These are phyloP conservation scores for Holothuria leucospilota DNA, from an alignment of 53 echinoderm and acorn worm species.

Conservation along the genomic window DNA sequence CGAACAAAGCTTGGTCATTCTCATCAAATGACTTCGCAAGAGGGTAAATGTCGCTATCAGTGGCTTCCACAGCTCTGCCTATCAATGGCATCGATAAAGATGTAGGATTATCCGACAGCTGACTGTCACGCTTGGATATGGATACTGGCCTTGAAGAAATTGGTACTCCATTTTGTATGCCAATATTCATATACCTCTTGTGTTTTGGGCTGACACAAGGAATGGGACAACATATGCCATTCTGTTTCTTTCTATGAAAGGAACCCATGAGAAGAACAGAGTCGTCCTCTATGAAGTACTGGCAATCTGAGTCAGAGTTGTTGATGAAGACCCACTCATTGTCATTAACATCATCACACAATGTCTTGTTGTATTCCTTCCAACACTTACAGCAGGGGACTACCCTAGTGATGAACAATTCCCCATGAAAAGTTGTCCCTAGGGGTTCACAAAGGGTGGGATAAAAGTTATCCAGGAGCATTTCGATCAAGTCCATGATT, in stretches of 20 bases:
- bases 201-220: slow-evolving; percentile 63
- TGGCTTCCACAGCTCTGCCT: slow-evolving; percentile 36
- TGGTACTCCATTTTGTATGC: slow-evolving; percentile 13
- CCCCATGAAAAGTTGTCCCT: slow-evolving; percentile 87
- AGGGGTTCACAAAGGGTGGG: slow-evolving; percentile 89
- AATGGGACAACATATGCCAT: slow-evolving; percentile 71
- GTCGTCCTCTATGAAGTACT: slow-evolving; percentile 55
- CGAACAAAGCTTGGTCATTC: slow-evolving; percentile 50
- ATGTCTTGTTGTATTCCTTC: slow-evolving; percentile 81
- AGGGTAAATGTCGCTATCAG: neutral
- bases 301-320: slow-evolving; percentile 49
- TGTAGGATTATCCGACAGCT: neutral
- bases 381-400: slow-evolving; percentile 92
- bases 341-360: slow-evolving; percentile 81
- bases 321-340: slow-evolving; percentile 91
- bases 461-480: slow-evolving; percentile 93
- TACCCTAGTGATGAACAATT: slow-evolving; percentile 91
- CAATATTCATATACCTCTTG: slow-evolving; percentile 11
- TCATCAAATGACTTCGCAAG: slow-evolving; percentile 54
- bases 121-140: slow-evolving; percentile 6
- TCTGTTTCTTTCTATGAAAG: slow-evolving; percentile 42
- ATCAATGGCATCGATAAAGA: slow-evolving; percentile 17
- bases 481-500: slow-evolving; percentile 91
- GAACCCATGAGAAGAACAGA: slow-evolving; percentile 58
- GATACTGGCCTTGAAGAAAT: slow-evolving; percentile 21